Conservation (phyloP, 2,113 vertebrate genomes). For the Otolemur garnettii region DNA sequence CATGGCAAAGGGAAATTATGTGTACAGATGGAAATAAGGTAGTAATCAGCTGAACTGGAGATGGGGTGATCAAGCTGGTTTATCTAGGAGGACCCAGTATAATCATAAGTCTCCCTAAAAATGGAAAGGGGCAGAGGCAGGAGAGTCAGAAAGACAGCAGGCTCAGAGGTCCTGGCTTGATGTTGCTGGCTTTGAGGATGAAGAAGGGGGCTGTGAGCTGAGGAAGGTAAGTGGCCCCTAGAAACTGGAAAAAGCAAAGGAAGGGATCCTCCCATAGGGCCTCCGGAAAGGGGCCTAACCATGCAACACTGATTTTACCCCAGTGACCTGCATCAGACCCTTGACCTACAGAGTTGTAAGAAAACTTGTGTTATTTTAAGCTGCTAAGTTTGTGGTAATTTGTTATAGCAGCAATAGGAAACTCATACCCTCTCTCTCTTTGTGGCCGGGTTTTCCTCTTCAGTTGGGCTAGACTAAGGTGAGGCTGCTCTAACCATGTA, state of each 20-base stretch:
- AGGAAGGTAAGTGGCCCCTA: background rate
- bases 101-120: background rate
- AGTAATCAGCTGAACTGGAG: background rate
- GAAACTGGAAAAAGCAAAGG: background rate
- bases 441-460: background rate
- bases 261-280: background rate
- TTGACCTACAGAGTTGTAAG: background rate
- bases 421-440: background rate
- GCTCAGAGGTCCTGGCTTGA: accelerated
- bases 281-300: background rate
- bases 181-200: background rate
- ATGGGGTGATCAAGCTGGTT: background rate
- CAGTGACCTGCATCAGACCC: background rate
- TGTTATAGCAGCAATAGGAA: background rate
- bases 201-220: background rate
- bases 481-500: background rate
- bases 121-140: background rate
- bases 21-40: background rate
- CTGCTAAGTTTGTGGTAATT: background rate
- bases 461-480: background rate
- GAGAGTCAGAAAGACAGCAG: background rate
- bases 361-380: background rate
- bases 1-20: background rate
- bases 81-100: background rate
- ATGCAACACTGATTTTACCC: background rate